These are phyloP conservation scores for Ooceraea biroi DNA, from an alignment of 1,140 invertebrate species.

Conservation along the genomic window DNA sequence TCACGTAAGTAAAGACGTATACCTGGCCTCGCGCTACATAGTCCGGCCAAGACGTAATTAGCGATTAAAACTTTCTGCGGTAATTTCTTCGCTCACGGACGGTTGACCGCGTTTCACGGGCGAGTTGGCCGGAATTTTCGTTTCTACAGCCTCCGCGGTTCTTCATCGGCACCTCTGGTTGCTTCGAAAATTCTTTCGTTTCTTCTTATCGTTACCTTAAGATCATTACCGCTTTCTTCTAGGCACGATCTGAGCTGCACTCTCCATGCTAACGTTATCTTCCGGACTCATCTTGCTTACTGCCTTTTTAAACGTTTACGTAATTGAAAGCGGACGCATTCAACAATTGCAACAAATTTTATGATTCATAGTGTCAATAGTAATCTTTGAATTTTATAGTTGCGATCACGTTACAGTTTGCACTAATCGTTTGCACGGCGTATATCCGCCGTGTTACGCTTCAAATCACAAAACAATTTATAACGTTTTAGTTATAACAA, in stretches of 20 bases:
- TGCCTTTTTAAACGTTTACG: background rate
- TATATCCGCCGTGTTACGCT: background rate
- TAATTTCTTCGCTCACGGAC: slow-evolving; percentile 74
- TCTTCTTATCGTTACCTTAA: background rate
- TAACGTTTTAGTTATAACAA: background rate
- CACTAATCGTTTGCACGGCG: no score
- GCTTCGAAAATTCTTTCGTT: background rate
- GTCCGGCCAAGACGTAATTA: slow-evolving; percentile 69
- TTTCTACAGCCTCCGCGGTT: slow-evolving; percentile 18
- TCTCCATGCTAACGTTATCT: slow-evolving; percentile 15
- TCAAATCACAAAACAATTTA: background rate
- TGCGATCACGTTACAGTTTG: no score
- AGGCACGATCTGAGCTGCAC: background rate
- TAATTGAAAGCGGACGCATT: background rate
- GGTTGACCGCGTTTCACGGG: slow-evolving; percentile 69
- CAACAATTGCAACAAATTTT: slow-evolving; percentile 11
- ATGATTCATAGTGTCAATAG: background rate
- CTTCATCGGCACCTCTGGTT: slow-evolving; percentile 53
- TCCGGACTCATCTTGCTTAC: slow-evolving; percentile 37
- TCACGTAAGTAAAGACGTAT: slow-evolving; percentile 46
- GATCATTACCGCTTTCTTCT: slow-evolving; percentile 17
- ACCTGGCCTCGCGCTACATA: slow-evolving; percentile 14
- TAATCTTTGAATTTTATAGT: background rate
- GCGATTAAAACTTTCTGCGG: slow-evolving; percentile 77
- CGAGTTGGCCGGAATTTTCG: slow-evolving; percentile 63